phyloP scores from a whole-genome alignment of 2,113 vertebrate genomes.

The Serilophus lunatus region DNA sequence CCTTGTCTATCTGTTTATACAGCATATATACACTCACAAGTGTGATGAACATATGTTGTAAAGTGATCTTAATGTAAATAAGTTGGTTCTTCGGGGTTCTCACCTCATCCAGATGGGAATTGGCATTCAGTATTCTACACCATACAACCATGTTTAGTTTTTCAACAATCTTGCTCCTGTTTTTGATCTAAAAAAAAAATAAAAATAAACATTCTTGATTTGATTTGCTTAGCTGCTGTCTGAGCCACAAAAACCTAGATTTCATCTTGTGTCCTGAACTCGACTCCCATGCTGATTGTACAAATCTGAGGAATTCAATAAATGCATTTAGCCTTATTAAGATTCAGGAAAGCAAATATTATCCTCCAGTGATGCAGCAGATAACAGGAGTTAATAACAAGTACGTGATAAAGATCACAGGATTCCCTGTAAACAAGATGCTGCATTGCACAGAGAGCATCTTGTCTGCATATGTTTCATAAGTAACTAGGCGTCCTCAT shows the following conservation, averaged over 20 bases:
- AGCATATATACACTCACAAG: neutral
- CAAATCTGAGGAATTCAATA: slow-evolving; percentile 47
- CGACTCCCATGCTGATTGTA: slow-evolving; percentile 23
- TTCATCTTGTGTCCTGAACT: slow-evolving; percentile 44
- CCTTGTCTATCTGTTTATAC: neutral
- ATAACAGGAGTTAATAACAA: slow-evolving; percentile 61
- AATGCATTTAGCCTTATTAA: slow-evolving; percentile 57
- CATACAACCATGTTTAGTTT: slow-evolving; percentile 19
- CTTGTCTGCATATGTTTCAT: slow-evolving; percentile 66
- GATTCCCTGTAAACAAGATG: slow-evolving; percentile 70
- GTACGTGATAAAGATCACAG: slow-evolving; percentile 64
- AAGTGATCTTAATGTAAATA: slow-evolving; percentile 34
- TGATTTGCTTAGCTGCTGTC: slow-evolving; percentile 56
- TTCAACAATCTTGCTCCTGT: slow-evolving; percentile 35
- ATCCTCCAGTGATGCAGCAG: slow-evolving; percentile 55
- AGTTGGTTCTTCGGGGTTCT: slow-evolving; percentile 28
- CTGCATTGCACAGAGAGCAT: slow-evolving; percentile 49
- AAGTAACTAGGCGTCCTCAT: slow-evolving; percentile 57
- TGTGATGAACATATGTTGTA: slow-evolving; percentile 8
- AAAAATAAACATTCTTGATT: slow-evolving; percentile 55
- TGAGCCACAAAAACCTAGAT: slow-evolving; percentile 25
- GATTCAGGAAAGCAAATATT: slow-evolving; percentile 55
- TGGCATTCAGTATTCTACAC: slow-evolving; percentile 31
- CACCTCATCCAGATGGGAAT: slow-evolving; percentile 41
- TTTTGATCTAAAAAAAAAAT: slow-evolving; percentile 40